A percentile compares a stretch with the other conserved stretches of the same genome.
Evolutionary conservation across 2,888 invertebrate species (phyloP).

Genomic region (Choreutis nemorana): DNA sequence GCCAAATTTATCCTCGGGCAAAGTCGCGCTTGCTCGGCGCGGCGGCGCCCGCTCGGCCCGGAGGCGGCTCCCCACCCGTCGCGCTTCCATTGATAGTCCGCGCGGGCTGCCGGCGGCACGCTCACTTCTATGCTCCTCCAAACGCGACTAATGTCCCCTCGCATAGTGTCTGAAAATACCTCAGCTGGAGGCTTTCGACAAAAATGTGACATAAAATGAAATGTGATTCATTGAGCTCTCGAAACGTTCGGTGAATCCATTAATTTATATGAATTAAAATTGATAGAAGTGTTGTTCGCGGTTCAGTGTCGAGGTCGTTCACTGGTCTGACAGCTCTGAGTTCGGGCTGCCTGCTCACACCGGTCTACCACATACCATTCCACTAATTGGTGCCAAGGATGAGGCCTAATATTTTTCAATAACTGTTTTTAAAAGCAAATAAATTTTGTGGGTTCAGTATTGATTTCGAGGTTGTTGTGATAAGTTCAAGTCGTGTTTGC

Average conservation of each 20-base stretch:
- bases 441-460: slow-evolving; percentile 6
- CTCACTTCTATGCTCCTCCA: slow-evolving; percentile 27
- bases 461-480: slow-evolving; percentile 16
- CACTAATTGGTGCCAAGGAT: slow-evolving; percentile 32
- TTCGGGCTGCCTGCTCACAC: slow-evolving; percentile 31
- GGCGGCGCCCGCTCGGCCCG: slow-evolving; percentile 14
- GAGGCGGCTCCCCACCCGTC: slow-evolving; percentile 21
- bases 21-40: slow-evolving; percentile 41
- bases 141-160: slow-evolving; percentile 30
- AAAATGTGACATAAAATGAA: slow-evolving; percentile 30
- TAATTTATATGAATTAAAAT: slow-evolving; percentile 1
- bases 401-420: slow-evolving; percentile 16
- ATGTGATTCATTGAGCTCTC: not conserved
- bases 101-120: slow-evolving; percentile 49
- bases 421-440: not conserved
- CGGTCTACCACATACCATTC: slow-evolving; percentile 20
- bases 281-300: slow-evolving; percentile 24
- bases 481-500: too few species aligned
- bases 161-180: slow-evolving; percentile 23
- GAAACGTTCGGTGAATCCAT: slow-evolving; percentile 1
- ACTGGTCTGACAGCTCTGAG: slow-evolving; percentile 55
- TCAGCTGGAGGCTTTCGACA: slow-evolving; percentile 23
- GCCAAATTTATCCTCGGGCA: slow-evolving; percentile 62
- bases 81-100: slow-evolving; percentile 50
- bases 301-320: slow-evolving; percentile 51